Base-by-base conservation (phyloP, 2,888 invertebrate genomes). In the Prosapia bicincta region DNA sequence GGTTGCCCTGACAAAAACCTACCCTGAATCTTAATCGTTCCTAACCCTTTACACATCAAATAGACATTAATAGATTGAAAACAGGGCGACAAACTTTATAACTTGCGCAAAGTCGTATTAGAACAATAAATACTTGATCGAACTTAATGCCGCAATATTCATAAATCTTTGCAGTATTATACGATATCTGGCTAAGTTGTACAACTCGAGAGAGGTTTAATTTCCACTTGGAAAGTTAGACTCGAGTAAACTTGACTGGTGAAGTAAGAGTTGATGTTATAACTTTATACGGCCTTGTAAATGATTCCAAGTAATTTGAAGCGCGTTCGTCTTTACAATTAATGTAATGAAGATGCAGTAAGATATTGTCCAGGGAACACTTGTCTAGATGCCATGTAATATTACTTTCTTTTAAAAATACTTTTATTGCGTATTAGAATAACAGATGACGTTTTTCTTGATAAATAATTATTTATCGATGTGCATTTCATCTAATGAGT, bases 1-100 rank as follows among this genome's bases (percentile, higher is more conserved):
- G 73, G 25, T 54, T 54, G 20, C 20, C 20, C 54, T 5, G 20
- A 26, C 73, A 73, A 73, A 73, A 73, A 73, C 73, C 54, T 5
- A n/a, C n/a, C 73, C 73, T 32, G 30, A 67, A 67, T 23, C 67
- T 24, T 32, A n/a, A 26, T 20, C 32, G 30, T 26, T 65, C 65
- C 54, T 25, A 6, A 9, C 30, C 30, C 30, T 30, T n/a, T 32
- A 23, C 30, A 66, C 43, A 73, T 73, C 73, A 73, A 73, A 73
- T 25, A 66, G 69, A 54, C 73, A 73, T 73, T 73, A 73, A 73
- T 73, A 73, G 73, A 73, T 73, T 43, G 73, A 67, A 25, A 26
- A n/a, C 25, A 26, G 67, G 26, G 26, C 25, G 25, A 13, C 67
- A 13, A 67, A 67, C 54, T 54, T 54, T 54, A 54, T 54, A 54